phyloP scores from a whole-genome alignment of 1,140 invertebrate genomes.

The Neodiprion lecontei region DNA sequence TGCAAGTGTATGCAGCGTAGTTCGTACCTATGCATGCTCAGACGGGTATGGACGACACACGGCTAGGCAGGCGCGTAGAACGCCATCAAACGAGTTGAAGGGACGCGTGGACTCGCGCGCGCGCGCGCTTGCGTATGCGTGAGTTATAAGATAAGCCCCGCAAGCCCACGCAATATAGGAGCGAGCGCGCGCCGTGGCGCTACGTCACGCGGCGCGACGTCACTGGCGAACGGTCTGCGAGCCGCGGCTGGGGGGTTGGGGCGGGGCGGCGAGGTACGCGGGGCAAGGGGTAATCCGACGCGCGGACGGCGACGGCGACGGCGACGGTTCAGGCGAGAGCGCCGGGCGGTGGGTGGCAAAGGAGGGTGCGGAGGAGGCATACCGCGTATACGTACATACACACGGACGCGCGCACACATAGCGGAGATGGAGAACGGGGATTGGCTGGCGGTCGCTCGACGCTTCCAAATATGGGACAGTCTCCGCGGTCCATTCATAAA shows the following conservation, averaged over 20 bases:
- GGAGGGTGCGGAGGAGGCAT: slow-evolving; percentile 15
- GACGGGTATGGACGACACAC: neutral
- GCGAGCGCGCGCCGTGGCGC: slow-evolving; percentile 2
- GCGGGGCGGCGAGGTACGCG: neutral
- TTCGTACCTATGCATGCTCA: neutral
- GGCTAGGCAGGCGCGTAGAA: neutral
- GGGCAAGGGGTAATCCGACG: slow-evolving; percentile 20
- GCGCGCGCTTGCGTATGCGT: slow-evolving; percentile 1
- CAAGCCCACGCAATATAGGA: neutral
- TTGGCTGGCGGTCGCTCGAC: slow-evolving; percentile 61
- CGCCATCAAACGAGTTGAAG: neutral
- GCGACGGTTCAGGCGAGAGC: slow-evolving; percentile 6
- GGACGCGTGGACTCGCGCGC: slow-evolving; percentile 3
- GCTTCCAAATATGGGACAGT: slow-evolving; percentile 67
- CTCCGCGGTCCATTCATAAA: slow-evolving; percentile 71
- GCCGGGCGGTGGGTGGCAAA: neutral
- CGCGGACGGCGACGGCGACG: slow-evolving; percentile 15
- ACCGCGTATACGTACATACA: slow-evolving; percentile 29
- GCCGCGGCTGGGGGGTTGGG: neutral
- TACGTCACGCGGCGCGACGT: slow-evolving; percentile 1
- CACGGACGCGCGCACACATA: slow-evolving; percentile 58
- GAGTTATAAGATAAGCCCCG: slow-evolving; percentile 3
- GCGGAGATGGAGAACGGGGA: slow-evolving; percentile 48
- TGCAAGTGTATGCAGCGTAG: neutral
- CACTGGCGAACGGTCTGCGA: neutral